Evolutionary conservation across 2,113 vertebrate species (phyloP), one percentile per base, ranked within the genome.

Genomic region (Ammodytes dubius): DNA sequence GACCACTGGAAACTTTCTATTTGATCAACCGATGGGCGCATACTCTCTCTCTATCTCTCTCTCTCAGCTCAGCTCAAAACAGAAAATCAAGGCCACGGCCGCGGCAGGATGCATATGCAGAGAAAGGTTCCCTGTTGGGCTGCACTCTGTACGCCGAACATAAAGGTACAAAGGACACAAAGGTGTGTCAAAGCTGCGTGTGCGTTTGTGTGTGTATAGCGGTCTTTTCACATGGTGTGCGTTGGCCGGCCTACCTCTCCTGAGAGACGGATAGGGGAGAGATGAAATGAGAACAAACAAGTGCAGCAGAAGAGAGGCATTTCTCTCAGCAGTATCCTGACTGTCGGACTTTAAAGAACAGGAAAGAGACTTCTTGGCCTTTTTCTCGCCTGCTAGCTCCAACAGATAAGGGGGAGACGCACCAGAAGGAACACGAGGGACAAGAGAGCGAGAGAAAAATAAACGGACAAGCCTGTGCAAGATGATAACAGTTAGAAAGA

Each of bases 291-390:
- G 83, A 90, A 89, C 81, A 90, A 89, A 88, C 81, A 84, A 75
- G 74, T 46, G 74, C 57, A 81, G 71, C 13, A 77, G 83, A 79
- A 82, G 78, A 79, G 65, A 86, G 77, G 76, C 72, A 68, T 84
- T 27, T 27, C 89, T 88, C 91, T 90, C 90, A 88, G 90, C 88
- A 85, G 91, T 86, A 84, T 86, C 83, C 91, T 61, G 89, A 82
- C 85, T 82, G 82, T 85, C 78, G 72, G 91, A 93, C 91, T 92
- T 94, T 85, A 93, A 91, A 94, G 92, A 90, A 84, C 84, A 87
- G 90, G 87, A 91, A 93, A 89, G 83, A 93, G 89, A 72, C 66
- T 49, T 81, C 59, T 81, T 70, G 39, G 77, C 71, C 63, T 87
- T 89, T 87, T 89, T 85, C 84, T 84, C 42, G 74, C 86, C 88